phyloP scores from a whole-genome alignment of 2,797 vertebrate genomes.

The Argya squamiceps region DNA sequence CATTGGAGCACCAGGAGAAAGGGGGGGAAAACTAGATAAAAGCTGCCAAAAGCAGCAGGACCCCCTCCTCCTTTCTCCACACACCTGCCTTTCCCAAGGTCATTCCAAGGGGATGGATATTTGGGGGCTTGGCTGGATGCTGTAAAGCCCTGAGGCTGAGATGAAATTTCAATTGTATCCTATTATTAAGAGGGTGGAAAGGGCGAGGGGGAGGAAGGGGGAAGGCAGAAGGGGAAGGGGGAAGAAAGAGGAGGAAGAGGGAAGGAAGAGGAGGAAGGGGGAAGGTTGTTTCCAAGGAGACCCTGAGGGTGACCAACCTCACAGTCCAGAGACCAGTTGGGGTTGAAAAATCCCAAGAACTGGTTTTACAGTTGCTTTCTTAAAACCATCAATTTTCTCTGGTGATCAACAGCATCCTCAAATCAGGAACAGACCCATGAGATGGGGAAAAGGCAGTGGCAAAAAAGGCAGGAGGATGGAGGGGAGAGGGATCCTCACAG shows the following conservation, averaged over 20 bases:
- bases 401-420: neutral
- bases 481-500: neutral
- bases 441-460: neutral
- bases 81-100: neutral
- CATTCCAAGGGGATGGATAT: neutral
- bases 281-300: neutral
- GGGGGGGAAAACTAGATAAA: neutral
- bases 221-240: neutral
- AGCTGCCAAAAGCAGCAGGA: neutral
- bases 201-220: neutral
- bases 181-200: neutral
- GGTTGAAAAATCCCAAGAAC: neutral
- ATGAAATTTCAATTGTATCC: neutral
- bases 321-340: neutral
- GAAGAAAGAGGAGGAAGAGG: neutral
- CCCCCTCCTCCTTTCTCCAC: neutral
- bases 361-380: neutral
- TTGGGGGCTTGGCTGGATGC: neutral
- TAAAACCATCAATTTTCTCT: neutral
- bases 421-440: neutral
- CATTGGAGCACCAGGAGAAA: neutral
- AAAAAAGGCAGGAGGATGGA: neutral
- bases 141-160: neutral
- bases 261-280: neutral
- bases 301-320: neutral